These are phyloP conservation scores for Tholera decimalis DNA, from an alignment of 2,888 invertebrate species.

Conservation along the genomic window DNA sequence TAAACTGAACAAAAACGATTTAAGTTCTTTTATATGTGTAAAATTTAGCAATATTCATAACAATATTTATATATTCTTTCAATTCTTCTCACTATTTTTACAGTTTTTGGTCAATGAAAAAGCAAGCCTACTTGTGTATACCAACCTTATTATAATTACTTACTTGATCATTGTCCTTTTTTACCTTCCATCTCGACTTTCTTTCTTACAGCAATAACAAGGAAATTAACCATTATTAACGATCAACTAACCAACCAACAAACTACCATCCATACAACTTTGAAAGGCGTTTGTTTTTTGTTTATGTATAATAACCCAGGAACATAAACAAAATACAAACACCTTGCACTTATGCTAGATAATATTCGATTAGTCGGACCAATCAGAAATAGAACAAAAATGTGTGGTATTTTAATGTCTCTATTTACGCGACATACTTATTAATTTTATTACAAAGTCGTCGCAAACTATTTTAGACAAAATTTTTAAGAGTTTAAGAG, in stretches of 20 bases:
- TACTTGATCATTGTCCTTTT: neutral
- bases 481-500: constrained; percentile 27
- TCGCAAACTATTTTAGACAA: constrained; percentile 12
- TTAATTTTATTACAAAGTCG: constrained; percentile 20
- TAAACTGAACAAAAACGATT: too few species aligned
- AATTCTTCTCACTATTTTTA: too few species aligned
- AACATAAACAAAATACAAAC: too few species aligned
- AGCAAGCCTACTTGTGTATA: too few species aligned
- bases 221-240: neutral
- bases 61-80: too few species aligned
- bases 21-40: too few species aligned
- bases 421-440: constrained; percentile 8
- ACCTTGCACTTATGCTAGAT: too few species aligned
- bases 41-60: too few species aligned
- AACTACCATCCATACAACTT: neutral
- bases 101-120: too few species aligned
- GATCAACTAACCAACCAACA: neutral
- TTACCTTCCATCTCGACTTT: neutral
- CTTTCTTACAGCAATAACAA: neutral
- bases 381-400: neutral
- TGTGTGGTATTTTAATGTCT: neutral
- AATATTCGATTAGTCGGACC: too few species aligned
- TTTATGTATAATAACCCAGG: too few species aligned
- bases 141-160: too few species aligned
- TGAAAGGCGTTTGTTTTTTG: neutral